A percentile compares a stretch with the other conserved stretches of the same genome.
Conservation (phyloP, 2,797 vertebrate species). For the Coregonus suidteri region DNA sequence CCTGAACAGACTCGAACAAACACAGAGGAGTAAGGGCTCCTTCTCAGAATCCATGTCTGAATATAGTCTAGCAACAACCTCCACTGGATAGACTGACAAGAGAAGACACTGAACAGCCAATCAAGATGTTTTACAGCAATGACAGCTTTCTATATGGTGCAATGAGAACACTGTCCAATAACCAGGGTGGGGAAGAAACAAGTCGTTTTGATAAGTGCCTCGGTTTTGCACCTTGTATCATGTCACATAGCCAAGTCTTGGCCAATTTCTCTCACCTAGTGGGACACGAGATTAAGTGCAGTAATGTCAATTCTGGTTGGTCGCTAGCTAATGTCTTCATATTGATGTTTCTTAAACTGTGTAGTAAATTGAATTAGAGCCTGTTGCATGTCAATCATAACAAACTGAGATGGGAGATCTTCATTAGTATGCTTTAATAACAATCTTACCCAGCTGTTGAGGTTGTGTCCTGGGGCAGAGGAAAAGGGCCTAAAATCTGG, state of each 20-base stretch:
- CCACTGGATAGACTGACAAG: conserved; percentile 26
- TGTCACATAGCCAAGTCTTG: conserved; percentile 21
- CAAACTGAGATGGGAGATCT: conserved; percentile 8
- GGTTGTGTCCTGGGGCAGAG: not conserved
- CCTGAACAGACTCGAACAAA: conserved; percentile 94
- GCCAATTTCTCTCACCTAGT: conserved; percentile 21
- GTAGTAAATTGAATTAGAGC: conserved; percentile 5
- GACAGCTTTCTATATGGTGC: conserved; percentile 29
- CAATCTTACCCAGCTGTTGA: too few relatives aligned
- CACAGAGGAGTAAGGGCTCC: conserved; percentile 84
- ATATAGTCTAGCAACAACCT: conserved; percentile 49
- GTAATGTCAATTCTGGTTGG: conserved; percentile 4
- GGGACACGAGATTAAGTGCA: conserved; percentile 9
- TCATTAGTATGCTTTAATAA: too few relatives aligned
- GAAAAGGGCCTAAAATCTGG: conserved; percentile 10
- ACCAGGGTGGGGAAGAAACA: conserved; percentile 45
- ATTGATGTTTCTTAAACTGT: conserved; percentile 19
- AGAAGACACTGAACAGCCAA: not conserved
- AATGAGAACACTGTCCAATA: conserved; percentile 36
- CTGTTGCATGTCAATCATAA: conserved; percentile 11
- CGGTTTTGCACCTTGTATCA: conserved; percentile 36
- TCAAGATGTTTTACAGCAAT: conserved; percentile 15
- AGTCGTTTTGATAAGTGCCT: conserved; percentile 69
- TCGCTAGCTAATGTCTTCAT: conserved; percentile 9
- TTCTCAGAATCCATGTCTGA: conserved; percentile 88